Base-by-base conservation (phyloP, 2,797 vertebrate genomes). In the Apodemus agrarius region DNA sequence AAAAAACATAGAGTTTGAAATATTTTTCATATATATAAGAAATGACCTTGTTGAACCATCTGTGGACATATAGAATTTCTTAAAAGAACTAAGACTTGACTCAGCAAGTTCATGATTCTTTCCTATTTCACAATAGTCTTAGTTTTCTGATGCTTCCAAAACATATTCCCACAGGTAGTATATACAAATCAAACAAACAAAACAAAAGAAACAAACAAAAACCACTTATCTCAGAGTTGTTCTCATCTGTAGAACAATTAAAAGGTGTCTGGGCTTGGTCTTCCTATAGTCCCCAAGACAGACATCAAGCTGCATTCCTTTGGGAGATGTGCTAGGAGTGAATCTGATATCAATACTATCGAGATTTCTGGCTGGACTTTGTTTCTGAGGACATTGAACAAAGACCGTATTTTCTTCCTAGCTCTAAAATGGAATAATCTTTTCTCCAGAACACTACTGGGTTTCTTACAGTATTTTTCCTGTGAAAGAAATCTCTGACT, bases 181-280 rank as follows among this genome's bases (percentile, higher is more conserved):
- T 57, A 59, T 12, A 40, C 5, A 59, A n/a, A 37, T 9, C 17
- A n/a, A 16, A 34, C n/a, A 69, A n/a, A 65, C 29, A 65, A 67
- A 34, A 67, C 29, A 34, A 61, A 61, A 3, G 9, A 17, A 40
- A 40, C 19, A 4, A 87, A 52, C 34, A 87, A 13, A 54, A 86
- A 52, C 21, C 76, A 65, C 6, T 90, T 54, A 72, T 26, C 12
- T 57, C 37, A 31, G 0, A 46, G 0, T 11, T 87, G 10, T 31
- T 61, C 24, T 67, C 3, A 24, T 63, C 11, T 26, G 6, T 93
- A 75, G 34, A 2, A n/a, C 26, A 43, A 3, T 14, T 34, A 8
- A 2, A 31, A 0, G 0, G 4, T 22, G 0, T 0, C 19, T 59
- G 3, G 49, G 3, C 3, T 43, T 52, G 2, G 2, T 63, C 22